Conservation (phyloP, 2,888 invertebrate species). For the Lucinisca nassula region DNA sequence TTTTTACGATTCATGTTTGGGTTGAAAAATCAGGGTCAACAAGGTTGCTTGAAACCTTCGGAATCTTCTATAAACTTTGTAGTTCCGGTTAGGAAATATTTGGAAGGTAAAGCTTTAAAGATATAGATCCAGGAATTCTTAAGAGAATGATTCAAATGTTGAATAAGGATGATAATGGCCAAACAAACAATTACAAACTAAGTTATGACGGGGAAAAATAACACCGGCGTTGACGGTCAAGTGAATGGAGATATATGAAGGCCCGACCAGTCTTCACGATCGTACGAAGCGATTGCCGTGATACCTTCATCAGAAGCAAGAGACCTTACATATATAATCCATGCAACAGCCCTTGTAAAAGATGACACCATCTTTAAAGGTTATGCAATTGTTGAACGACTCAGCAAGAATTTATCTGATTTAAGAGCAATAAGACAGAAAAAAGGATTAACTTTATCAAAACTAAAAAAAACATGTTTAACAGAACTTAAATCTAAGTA, state of each 20-base stretch:
- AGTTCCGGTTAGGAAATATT: background rate
- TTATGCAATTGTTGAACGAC: too few relatives aligned
- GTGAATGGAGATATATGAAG: constrained; percentile 1
- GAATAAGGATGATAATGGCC: background rate
- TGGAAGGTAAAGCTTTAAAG: background rate
- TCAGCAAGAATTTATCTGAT: too few relatives aligned
- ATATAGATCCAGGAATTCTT: background rate
- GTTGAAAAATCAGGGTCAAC: background rate
- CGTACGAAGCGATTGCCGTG: background rate
- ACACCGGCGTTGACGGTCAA: background rate
- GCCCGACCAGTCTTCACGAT: background rate
- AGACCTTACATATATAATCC: background rate
- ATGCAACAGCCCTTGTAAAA: background rate
- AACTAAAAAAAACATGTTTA: too few relatives aligned
- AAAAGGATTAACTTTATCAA: too few relatives aligned
- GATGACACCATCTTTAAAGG: too few relatives aligned
- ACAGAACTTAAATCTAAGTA: too few relatives aligned
- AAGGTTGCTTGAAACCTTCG: background rate
- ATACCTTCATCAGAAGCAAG: background rate
- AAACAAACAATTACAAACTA: background rate
- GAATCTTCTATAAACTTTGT: constrained; percentile 1
- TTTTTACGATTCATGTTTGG: background rate
- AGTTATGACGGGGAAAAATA: constrained; percentile 5
- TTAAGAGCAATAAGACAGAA: too few relatives aligned
- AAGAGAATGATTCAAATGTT: background rate